Evolutionary conservation across 2,888 invertebrate genomes (phyloP), one percentile per base, ranked within the genome.

Genomic region (Ophion ellenae): DNA sequence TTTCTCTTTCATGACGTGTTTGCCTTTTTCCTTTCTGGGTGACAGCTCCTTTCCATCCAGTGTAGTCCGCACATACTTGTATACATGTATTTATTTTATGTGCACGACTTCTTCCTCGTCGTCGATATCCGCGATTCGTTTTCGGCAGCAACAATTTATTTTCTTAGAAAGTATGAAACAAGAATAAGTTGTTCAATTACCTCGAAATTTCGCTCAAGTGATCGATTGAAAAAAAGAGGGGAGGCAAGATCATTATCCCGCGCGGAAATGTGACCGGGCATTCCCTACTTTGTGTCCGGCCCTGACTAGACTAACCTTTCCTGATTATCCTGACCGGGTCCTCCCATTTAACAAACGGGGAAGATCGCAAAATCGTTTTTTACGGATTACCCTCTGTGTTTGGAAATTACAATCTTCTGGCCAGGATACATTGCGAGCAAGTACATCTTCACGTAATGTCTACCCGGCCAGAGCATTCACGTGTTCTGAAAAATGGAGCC

Each of bases 1-100:
- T 66, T 73, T 84, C 47, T 40, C 63, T 47, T 28, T 63, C 36
- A 17, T 69, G 40, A 53, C 45, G 64, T 70, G 59, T 45, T 70
- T 67, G 70, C 70, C 66, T 40, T 78, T 70, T 45, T 69, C 47
- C 32, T 53, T 36, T 24, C 45, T 14, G 59, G 4, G 17, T n/a
- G 10, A 32, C 20, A 66, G 24, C 10, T 47, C 40, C n/a, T 57
- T 73, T 32, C 36, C 17, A 53, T 17, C 53, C 53, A 3, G 17
- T 53, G 14, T 53, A 17, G 17, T 4, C 17, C 17, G 2, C 17
- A 47, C 47, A 1, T 14, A 53, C 17, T 14, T 53, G 53, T 53
- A 53, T 17, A 40, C 40, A 57, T 71, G 17, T 45, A 69, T 69
- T 11, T 28, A 5, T 36, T 9, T 64, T 17, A 32, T 28, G 14